A percentile compares a stretch with the other conserved stretches of the same genome.
phyloP scores from a whole-genome alignment of 2,888 invertebrate genomes.

The Yponomeuta evonymella region DNA sequence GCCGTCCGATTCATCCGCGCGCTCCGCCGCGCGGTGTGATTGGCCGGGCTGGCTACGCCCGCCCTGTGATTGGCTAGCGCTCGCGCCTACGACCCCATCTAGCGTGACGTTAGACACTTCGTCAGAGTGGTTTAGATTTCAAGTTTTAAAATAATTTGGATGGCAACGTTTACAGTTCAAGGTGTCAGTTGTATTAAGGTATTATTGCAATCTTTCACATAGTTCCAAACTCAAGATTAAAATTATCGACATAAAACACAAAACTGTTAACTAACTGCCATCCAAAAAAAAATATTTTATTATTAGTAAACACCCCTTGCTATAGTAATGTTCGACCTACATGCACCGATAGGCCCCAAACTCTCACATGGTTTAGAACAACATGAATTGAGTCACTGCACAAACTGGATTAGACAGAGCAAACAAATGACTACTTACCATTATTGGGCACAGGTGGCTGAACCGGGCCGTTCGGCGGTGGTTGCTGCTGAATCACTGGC shows the following conservation, averaged over 20 bases:
- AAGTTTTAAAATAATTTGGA: not conserved
- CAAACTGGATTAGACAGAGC: not conserved
- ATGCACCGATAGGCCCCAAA: conserved; percentile 32
- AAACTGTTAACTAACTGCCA: not conserved
- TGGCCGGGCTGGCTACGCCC: not conserved
- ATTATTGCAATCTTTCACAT: not conserved
- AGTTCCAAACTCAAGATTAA: not conserved
- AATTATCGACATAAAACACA: not conserved
- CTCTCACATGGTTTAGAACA: not conserved
- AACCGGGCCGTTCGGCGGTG: conserved; percentile 34
- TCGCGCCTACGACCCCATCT: conserved; percentile 18
- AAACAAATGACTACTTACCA: conserved; percentile 24
- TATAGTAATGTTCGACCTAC: conserved; percentile 18
- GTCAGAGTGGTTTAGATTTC: not conserved
- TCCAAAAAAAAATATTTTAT: conserved; percentile 17
- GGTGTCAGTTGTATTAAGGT: too few species aligned
- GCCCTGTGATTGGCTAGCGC: conserved; percentile 1
- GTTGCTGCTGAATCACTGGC: conserved; percentile 26
- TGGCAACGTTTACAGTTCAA: not conserved
- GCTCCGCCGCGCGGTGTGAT: not conserved
- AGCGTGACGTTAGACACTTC: conserved; percentile 11
- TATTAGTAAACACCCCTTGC: not conserved
- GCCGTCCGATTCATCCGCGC: conserved; percentile 63
- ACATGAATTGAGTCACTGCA: not conserved
- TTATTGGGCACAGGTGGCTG: conserved; percentile 25